A percentile compares a stretch with the other conserved stretches of the same genome.
Conservation (phyloP, 2,797 vertebrate species). For the Hyperoplus immaculatus region DNA sequence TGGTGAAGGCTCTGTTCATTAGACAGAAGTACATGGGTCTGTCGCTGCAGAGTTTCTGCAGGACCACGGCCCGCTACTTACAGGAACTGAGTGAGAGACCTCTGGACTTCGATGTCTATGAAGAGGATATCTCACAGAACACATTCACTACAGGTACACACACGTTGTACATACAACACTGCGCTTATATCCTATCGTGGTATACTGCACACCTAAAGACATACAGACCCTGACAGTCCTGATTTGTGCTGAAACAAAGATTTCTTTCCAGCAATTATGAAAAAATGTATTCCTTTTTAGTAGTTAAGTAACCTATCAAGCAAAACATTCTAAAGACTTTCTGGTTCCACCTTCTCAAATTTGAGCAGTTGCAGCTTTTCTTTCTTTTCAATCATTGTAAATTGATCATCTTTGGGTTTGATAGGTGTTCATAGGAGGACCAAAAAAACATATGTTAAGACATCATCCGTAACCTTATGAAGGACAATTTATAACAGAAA, state of each 20-base stretch:
- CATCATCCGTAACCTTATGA: background rate
- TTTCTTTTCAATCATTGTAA: background rate
- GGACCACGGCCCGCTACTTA: slow-evolving; percentile 91
- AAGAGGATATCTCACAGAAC: slow-evolving; percentile 90
- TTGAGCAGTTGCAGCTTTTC: background rate
- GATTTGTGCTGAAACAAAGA: background rate
- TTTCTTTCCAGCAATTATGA: background rate
- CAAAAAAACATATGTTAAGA: background rate
- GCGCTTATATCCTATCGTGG: background rate
- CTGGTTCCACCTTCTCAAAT: slow-evolving; percentile 1
- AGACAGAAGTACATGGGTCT: slow-evolving; percentile 95
- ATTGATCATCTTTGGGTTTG: background rate
- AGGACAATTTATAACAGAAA: background rate
- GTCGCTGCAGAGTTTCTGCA: slow-evolving; percentile 93
- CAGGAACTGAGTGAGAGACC: slow-evolving; percentile 93
- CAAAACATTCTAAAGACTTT: background rate
- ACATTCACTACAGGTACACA: slow-evolving; percentile 84
- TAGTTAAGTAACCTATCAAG: background rate
- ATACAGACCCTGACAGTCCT: background rate
- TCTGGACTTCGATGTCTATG: slow-evolving; percentile 87
- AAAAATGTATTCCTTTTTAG: background rate
- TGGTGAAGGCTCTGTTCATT: slow-evolving; percentile 95
- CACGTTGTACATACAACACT: background rate
- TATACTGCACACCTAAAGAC: background rate
- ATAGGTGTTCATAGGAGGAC: background rate